phyloP scores from a whole-genome alignment of 2,113 vertebrate genomes.

The Saiga tatarica region DNA sequence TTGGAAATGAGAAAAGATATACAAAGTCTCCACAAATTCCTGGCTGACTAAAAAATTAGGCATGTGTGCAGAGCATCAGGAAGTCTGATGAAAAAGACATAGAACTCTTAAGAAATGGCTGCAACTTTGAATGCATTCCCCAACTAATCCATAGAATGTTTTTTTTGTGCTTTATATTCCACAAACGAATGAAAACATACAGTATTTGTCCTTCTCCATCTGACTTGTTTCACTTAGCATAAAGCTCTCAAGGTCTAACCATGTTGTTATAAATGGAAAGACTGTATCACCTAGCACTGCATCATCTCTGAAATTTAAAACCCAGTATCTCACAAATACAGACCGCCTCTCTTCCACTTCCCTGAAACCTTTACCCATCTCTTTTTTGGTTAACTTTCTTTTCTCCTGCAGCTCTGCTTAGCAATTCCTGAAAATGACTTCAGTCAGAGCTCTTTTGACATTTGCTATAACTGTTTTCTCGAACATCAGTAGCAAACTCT shows the following conservation, averaged over 20 bases:
- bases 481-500: background rate
- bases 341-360: background rate
- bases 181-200: background rate
- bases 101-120: background rate
- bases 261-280: background rate
- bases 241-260: background rate
- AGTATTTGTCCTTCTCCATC: background rate
- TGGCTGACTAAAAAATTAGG: background rate
- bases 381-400: background rate
- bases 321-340: background rate
- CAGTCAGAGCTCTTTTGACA: background rate
- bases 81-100: background rate
- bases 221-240: background rate
- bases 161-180: background rate
- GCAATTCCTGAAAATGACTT: conserved; percentile 18
- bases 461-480: background rate
- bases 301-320: conserved; percentile 27
- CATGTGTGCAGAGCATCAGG: background rate
- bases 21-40: background rate
- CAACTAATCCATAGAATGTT: background rate
- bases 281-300: background rate
- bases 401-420: background rate
- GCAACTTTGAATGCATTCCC: background rate
- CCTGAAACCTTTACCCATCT: background rate
- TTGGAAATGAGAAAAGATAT: background rate